Evolutionary conservation across 2,888 invertebrate species (phyloP), one percentile per base, ranked within the genome.

Genomic region (Scaptomyza flava): DNA sequence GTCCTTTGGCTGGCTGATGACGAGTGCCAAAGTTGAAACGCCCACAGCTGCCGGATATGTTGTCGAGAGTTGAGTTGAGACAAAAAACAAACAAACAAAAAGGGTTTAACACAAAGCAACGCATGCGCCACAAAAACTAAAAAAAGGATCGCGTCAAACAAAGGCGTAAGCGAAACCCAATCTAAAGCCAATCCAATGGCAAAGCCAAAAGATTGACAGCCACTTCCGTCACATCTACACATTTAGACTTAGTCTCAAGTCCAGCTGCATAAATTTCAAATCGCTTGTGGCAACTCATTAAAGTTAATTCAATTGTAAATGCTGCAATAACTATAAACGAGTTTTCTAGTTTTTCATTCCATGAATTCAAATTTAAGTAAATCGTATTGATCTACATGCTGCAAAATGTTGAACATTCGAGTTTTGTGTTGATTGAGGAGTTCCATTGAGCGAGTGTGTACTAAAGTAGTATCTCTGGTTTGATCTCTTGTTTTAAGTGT

Each of bases 41-140:
- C 89, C 89, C 85, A 85, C 89, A 89, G 80, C 89, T 89, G 89
- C 89, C 89, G 89, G 89, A 89, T 83, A 51, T 68, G 66, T 50
- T 38, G 62, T 64, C 69, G 47, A 38, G 11, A 27, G 17, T 1
- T 17, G 17, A 17, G 17, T 17, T 17, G 17, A 23, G 23, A 23
- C 23, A 38, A 12, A 33, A 31, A 11, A 33, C 6, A 41, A 23
- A 30, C 2, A 52, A 45, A 31, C 43, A 38, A 48, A 53, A 63
- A 65, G 69, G 86, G 80, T 80, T 73, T 47, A 74, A 56, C 43
- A 62, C 56, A 52, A 34, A 31, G 57, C 53, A 48, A 58, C 78
- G 78, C 73, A 67, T 75, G 74, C 74, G 77, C 74, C 74, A 34
- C n/a, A 14, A 50, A 50, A 23, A 33, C 1, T 23, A 23, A 71